Base-by-base conservation (phyloP, 2,113 vertebrate genomes). In the Atractosteus spatula region DNA sequence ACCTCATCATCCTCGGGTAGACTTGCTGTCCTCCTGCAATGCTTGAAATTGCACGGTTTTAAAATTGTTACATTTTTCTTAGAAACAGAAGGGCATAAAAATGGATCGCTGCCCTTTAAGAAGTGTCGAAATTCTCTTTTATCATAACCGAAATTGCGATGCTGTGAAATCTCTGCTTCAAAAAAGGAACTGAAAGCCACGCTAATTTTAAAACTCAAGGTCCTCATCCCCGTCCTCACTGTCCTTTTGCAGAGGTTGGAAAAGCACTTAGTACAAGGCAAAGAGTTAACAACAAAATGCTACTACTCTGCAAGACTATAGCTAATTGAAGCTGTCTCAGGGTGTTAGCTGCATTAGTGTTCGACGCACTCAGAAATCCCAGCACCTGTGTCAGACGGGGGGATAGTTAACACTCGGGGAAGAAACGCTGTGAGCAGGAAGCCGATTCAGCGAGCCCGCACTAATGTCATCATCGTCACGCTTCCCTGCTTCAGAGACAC, bases 401-500 rank as follows among this genome's bases (percentile, higher is more conserved):
- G 66, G 57, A 47, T 7, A 17, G 72, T 73, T 68, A 74, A 73
- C 65, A 45, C 4, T 42, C 45, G 45, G 8, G 72, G 66, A 74
- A 41, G 66, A 57, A 66, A 47, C 16, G 41, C 66, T 69, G 66
- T 29, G 72, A 67, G 45, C 72, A 44, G 66, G 72, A 59, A 59
- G 56, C 56, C 65, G 29, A 56, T n/a, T 43, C 66, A 16, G n/a
- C 56, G 57, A 74, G 66, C 57, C 57, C 55, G 72, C 72, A 74
- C 72, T 74, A 68, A 74, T 61, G 57, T 47, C 66, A 47, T 73
- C 66, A 69, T 63, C 61, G 59, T 73, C 71, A 66, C 66, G 66
- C 75, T 69, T 55, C 59, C 55, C 55, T 66, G 71, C 66, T 47
- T 59, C 75, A 7, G 57, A 72, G 70, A 65, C 66, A 69, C 66